Percentiles rank a stretch among this genome's conserved stretches.
These are phyloP conservation scores for Athetis lepigone DNA, from an alignment of 2,888 invertebrate genomes.

Conservation along the genomic window DNA sequence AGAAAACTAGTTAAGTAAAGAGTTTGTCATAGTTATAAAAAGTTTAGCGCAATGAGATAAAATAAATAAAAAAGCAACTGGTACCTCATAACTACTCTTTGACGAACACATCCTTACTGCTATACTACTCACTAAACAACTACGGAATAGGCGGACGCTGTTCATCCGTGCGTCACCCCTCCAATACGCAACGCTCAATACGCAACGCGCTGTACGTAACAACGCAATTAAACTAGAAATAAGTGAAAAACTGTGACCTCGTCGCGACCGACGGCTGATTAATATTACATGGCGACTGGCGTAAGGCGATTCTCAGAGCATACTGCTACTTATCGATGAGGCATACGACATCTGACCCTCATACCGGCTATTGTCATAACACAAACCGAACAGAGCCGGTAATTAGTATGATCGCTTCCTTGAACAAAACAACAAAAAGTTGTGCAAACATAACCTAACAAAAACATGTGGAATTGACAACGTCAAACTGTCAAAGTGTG, in stretches of 20 bases:
- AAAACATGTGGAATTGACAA: conserved; percentile 43
- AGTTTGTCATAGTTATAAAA: not conserved
- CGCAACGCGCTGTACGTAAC: conserved; percentile 39
- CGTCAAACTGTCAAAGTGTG: conserved; percentile 6
- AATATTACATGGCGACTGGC: conserved; percentile 65
- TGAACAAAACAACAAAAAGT: conserved; percentile 47
- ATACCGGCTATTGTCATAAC: conserved; percentile 68
- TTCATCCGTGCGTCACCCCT: conserved; percentile 73
- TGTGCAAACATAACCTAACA: conserved; percentile 72
- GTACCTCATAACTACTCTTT: conserved; percentile 81
- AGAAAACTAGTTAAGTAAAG: not conserved
- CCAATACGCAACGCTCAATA: too few species aligned
- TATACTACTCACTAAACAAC: conserved; percentile 72
- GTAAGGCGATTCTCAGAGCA: conserved; percentile 47
- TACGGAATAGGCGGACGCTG: conserved; percentile 71
- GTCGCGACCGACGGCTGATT: conserved; percentile 40
- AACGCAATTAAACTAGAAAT: conserved; percentile 64
- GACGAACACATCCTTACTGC: conserved; percentile 78
- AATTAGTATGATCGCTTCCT: conserved; percentile 45
- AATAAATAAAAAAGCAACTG: conserved; percentile 70
- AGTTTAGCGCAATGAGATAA: conserved; percentile 6
- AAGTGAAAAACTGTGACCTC: conserved; percentile 66
- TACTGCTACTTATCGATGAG: conserved; percentile 71
- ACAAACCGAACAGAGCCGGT: conserved; percentile 65
- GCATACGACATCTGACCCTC: conserved; percentile 81